A percentile compares a stretch with the other conserved stretches of the same genome.
These are phyloP conservation scores for Megatriorchis doriae DNA, from an alignment of 2,113 vertebrate genomes.

Conservation along the genomic window DNA sequence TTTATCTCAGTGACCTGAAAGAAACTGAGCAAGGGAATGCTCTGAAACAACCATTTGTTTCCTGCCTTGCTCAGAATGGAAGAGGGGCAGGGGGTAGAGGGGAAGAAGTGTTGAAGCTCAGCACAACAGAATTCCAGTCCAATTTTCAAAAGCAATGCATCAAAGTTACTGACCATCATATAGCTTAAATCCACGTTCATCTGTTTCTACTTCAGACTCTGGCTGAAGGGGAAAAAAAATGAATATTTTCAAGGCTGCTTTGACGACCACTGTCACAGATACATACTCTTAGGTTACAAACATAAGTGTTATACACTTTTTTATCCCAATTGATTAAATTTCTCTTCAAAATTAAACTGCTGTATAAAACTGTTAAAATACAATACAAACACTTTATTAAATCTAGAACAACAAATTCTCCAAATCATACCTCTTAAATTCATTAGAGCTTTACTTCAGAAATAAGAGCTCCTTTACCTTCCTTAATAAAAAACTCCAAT, in stretches of 20 bases:
- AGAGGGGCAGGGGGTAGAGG: accelerated
- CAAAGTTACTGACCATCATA: conserved; percentile 85
- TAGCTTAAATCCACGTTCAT: conserved; percentile 87
- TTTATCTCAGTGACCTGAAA: neutral
- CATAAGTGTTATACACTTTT: neutral
- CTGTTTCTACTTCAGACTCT: conserved; percentile 80
- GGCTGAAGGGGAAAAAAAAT: conserved; percentile 68
- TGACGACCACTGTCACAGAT: neutral
- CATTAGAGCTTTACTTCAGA: neutral
- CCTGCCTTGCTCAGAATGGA: neutral
- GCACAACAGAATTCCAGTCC: neutral
- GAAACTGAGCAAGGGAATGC: neutral
- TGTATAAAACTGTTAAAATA: neutral
- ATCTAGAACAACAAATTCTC: neutral
- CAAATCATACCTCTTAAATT: neutral
- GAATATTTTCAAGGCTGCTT: neutral
- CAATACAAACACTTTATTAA: neutral
- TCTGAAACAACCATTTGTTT: neutral
- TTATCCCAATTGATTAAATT: neutral
- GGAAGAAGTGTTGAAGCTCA: neutral
- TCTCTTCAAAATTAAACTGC: neutral
- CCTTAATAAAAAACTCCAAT: neutral
- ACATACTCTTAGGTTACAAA: neutral
- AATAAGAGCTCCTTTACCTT: neutral
- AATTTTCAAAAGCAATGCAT: neutral